Base-by-base conservation (phyloP, 1,140 invertebrate species). In the Papilio aristodemus region DNA sequence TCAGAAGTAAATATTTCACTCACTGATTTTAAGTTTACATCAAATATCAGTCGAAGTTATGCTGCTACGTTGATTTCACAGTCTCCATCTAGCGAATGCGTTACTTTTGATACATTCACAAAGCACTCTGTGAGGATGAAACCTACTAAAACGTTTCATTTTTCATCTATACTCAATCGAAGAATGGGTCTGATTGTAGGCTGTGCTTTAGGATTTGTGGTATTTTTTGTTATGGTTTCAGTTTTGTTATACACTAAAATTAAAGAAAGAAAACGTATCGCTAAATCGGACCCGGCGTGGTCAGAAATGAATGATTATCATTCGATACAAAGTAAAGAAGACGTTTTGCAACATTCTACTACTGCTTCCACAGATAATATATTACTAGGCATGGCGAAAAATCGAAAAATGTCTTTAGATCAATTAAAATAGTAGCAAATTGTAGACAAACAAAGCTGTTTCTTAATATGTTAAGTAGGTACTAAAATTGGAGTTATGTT, bases 291-390 rank as follows among this genome's bases (percentile, higher is more conserved):
- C 69, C 86, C 86, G n/a, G 77, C 83, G 13, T 91, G 89, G 89
- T 80, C 83, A 8, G 89, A 91, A 77, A 88, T 91, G 89, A 89
- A 89, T 64, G 87, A 91, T 76, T 91, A 88, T 62, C 84, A 89
- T 79, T 90, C 87, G n/a, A 81, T 91, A 71, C 83, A 87, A 58
- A 91, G 89, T 74, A 91, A 90, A 78, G 89, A 91, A 70, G 87
- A 91, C 72, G 83, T 90, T 73, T 78, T 90, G 73, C 85, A 87
- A 74, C 78, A 83, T 77, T 89, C 87, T 14, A 89, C 80, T 32
- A 85, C 89, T 17, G 89, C 87, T 60, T 91, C 89, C 32, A 91
- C 89, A 14, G 89, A 91, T 80, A 91, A 91, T 75, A 91, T 91
- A 77, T 84, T 91, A 69, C 75, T 91, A 79, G 89, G 87, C 67